phyloP scores from a whole-genome alignment of 2,113 vertebrate genomes.

The Corapipo altera region DNA sequence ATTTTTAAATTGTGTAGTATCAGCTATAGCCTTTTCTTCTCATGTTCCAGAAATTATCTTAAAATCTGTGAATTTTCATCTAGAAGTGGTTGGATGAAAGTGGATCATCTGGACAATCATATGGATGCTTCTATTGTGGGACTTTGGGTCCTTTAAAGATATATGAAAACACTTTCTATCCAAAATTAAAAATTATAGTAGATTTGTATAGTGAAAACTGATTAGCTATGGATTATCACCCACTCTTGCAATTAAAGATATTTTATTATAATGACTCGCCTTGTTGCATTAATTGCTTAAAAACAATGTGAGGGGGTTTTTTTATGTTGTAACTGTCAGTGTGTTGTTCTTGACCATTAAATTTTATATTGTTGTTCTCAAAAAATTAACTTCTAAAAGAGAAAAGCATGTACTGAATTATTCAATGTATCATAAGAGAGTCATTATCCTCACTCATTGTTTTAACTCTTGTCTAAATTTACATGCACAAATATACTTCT shows the following conservation, averaged over 20 bases:
- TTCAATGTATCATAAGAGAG: not conserved
- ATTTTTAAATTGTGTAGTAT: not conserved
- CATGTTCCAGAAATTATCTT: not conserved
- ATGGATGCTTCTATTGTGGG: not conserved
- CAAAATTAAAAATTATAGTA: not conserved
- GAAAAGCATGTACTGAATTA: not conserved
- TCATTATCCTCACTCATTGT: not conserved
- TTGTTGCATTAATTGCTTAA: not conserved
- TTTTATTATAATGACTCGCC: not conserved
- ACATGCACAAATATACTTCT: not conserved
- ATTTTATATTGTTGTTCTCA: not conserved
- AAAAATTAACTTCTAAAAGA: slow-evolving; percentile 8
- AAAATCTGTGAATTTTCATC: not conserved
- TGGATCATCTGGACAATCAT: not conserved
- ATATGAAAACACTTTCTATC: not conserved
- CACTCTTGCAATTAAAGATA: not conserved
- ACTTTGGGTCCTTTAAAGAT: not conserved
- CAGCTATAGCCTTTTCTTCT: not conserved
- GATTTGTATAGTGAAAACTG: not conserved
- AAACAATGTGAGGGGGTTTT: not conserved
- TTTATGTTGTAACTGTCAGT: not conserved
- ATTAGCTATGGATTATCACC: not conserved
- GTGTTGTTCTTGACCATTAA: slow-evolving; percentile 21
- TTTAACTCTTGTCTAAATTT: not conserved
- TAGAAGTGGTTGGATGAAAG: not conserved